These are phyloP conservation scores for Spinus pinus DNA, from an alignment of 2,797 vertebrate species.

Conservation along the genomic window DNA sequence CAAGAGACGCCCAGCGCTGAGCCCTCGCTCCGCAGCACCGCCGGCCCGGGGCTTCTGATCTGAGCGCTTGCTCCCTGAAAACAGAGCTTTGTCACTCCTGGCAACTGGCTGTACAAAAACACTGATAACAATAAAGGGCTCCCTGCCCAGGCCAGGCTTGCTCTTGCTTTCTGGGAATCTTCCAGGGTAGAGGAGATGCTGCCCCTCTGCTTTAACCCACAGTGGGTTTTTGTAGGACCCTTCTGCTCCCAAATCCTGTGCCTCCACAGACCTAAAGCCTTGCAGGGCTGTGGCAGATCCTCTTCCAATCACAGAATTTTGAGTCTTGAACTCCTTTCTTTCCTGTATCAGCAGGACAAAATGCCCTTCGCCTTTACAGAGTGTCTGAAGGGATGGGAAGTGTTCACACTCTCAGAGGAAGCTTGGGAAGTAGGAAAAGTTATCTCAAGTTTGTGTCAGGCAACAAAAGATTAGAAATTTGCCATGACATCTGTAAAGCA, in stretches of 20 bases:
- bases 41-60: not conserved
- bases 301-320: not conserved
- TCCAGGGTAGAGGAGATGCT: not conserved
- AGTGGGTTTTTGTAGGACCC: rapidly evolving
- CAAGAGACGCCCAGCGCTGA: not conserved
- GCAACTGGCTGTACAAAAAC: conserved; percentile 49
- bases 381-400: not conserved
- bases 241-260: not conserved
- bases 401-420: not conserved
- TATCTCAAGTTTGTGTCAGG: not conserved
- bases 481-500: not conserved
- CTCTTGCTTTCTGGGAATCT: conserved; percentile 27
- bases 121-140: conserved; percentile 56
- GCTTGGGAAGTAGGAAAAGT: not conserved
- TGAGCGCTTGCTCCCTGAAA: conserved; percentile 35
- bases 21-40: not conserved
- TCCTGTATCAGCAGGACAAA: not conserved
- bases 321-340: not conserved
- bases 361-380: not conserved
- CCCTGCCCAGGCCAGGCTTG: conserved; percentile 2
- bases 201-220: not conserved
- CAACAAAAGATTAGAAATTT: not conserved
- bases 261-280: not conserved
- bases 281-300: not conserved
- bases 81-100: conserved; percentile 42